Evolutionary conservation across 1,140 invertebrate genomes (phyloP).

Genomic region (Drosophila kurseongensis): DNA sequence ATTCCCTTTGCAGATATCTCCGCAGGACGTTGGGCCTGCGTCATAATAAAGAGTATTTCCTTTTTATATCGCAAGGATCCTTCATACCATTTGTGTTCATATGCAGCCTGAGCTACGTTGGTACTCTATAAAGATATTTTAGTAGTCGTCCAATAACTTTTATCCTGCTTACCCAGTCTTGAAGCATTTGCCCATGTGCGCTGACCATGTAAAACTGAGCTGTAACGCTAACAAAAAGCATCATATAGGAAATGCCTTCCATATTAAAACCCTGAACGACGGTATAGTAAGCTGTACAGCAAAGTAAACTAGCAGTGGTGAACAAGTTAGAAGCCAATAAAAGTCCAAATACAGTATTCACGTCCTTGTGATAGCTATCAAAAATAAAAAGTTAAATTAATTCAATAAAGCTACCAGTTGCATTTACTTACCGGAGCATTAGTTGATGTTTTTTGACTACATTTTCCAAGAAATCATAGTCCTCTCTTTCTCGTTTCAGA

Average conservation of each 20-base stretch:
- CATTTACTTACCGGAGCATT: slow-evolving; percentile 24
- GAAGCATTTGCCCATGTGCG: slow-evolving; percentile 50
- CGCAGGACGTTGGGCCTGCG: slow-evolving; percentile 38
- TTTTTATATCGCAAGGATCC: slow-evolving; percentile 42
- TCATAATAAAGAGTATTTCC: slow-evolving; percentile 38
- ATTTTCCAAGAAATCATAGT: slow-evolving; percentile 25
- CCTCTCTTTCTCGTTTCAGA: background rate
- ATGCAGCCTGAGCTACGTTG: slow-evolving; percentile 40
- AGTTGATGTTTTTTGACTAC: slow-evolving; percentile 45
- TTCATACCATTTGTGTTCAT: slow-evolving; percentile 54
- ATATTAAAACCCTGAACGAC: slow-evolving; percentile 43
- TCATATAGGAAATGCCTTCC: slow-evolving; percentile 47
- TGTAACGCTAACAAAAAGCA: slow-evolving; percentile 40
- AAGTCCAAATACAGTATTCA: slow-evolving; percentile 49
- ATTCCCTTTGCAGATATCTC: slow-evolving; percentile 48
- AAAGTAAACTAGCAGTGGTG: slow-evolving; percentile 44
- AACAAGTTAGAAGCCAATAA: slow-evolving; percentile 56
- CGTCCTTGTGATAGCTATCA: slow-evolving; percentile 44
- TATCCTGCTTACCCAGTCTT: slow-evolving; percentile 29
- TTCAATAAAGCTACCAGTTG: background rate
- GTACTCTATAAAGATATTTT: slow-evolving; percentile 30
- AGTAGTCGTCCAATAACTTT: background rate
- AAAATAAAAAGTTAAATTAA: background rate
- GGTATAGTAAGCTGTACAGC: slow-evolving; percentile 38
- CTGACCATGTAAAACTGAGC: slow-evolving; percentile 61